phyloP scores from a whole-genome alignment of 2,797 vertebrate species.

The Poeciliopsis turneri region DNA sequence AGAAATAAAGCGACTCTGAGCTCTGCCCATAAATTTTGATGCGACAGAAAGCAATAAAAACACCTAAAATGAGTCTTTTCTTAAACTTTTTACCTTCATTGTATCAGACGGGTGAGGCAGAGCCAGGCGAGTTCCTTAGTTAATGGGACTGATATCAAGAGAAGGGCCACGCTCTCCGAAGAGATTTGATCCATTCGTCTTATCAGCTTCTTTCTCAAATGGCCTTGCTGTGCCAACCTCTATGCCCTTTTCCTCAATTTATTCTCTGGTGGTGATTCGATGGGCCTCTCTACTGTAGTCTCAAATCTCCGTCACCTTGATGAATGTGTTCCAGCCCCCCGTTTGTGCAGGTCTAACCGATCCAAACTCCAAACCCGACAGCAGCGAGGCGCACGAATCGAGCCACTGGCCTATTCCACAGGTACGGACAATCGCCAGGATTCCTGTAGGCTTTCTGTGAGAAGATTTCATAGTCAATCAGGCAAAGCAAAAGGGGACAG shows the following conservation, averaged over 20 bases:
- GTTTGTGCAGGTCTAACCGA: slow-evolving; percentile 61
- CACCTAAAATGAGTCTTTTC: neutral
- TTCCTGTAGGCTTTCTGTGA: neutral
- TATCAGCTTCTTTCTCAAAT: slow-evolving; percentile 74
- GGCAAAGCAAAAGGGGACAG: no score
- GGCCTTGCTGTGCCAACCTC: slow-evolving; percentile 75
- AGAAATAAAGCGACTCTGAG: slow-evolving; percentile 2
- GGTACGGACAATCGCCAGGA: neutral
- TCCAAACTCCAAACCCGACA: slow-evolving; percentile 17
- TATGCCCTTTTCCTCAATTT: slow-evolving; percentile 61
- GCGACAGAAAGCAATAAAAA: slow-evolving; percentile 33
- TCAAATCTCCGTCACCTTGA: slow-evolving; percentile 74
- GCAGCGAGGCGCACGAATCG: slow-evolving; percentile 51
- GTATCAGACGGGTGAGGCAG: slow-evolving; percentile 54
- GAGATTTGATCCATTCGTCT: slow-evolving; percentile 75
- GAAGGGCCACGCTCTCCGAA: slow-evolving; percentile 44
- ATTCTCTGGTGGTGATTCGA: slow-evolving; percentile 70
- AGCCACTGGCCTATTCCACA: slow-evolving; percentile 30
- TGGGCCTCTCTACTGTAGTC: slow-evolving; percentile 57
- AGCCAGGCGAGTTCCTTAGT: slow-evolving; percentile 53
- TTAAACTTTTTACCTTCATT: slow-evolving; percentile 21
- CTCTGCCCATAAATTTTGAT: slow-evolving; percentile 25
- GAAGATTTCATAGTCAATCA: neutral
- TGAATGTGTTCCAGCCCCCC: slow-evolving; percentile 68
- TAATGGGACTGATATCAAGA: slow-evolving; percentile 72